Evolutionary conservation across 2,113 vertebrate species (phyloP), one percentile per base, ranked within the genome.

Genomic region (Gasterosteus nipponicus): DNA sequence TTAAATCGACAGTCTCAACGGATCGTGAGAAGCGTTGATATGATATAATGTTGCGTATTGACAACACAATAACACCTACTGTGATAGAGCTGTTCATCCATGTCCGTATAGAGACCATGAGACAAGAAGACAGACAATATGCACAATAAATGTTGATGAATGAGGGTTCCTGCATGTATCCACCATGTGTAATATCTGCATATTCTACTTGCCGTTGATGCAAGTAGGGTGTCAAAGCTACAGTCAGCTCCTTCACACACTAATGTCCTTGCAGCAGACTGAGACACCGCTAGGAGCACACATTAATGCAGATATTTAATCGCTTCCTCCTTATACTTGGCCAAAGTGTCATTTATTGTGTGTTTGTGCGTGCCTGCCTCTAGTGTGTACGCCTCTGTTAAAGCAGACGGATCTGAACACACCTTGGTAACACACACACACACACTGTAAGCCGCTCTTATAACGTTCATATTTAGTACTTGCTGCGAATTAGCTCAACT

Each of bases 401-500:
- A 62, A 39, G 47, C 15, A 68, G 16, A 73, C 33, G 26, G 14
- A 67, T 31, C 19, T 10, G 29, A 49, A 14, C 57, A 6, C 7
- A 42, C 33, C 26, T 78, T 39, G 10, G 22, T 49, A 5, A 12
- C 2, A 11, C 60, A 79, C 75, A 77, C 26, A 38, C 60, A 7
- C 15, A 53, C 33, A 53, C 44, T 72, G 58, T 78, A 64, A 85
- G 77, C 58, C 69, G 18, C 54, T 82, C 72, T 86, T 86, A 83
- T 71, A 46, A 35, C 77, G 87, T 73, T 74, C 81, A 75, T 85
- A 60, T 90, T 88, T 87, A 81, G 85, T 82, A 15, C 41, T 54
- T 80, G 79, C 77, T 56, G 72, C 84, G 87, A 85, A 86, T 90
- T 87, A 89, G 87, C 69, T 7, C 2, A 71, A 88, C 86, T 86